Conservation (phyloP, 1,140 invertebrate species). For the Drosophila kohkoa region DNA sequence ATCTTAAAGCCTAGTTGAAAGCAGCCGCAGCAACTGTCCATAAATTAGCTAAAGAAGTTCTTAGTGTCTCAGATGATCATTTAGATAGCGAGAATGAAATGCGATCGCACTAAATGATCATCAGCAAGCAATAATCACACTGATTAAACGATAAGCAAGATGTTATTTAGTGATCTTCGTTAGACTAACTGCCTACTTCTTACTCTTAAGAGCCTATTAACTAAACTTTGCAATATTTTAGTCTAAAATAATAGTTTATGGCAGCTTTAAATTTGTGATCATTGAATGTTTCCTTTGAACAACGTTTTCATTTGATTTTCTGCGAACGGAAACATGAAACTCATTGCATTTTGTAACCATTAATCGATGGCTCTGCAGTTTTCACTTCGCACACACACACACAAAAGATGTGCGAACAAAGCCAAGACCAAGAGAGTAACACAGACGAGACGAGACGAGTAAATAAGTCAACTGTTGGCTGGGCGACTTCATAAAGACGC, state of each 20-base stretch:
- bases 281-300: too few species aligned
- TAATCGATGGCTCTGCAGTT: slow-evolving; percentile 52
- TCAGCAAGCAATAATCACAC: background rate
- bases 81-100: background rate
- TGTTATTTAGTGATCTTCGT: background rate
- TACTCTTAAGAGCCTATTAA: too few species aligned
- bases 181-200: too few species aligned
- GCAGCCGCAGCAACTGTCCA: background rate
- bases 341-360: slow-evolving; percentile 42
- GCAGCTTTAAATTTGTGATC: too few species aligned
- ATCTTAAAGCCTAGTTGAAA: too few species aligned
- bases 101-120: background rate
- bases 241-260: too few species aligned
- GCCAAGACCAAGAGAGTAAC: background rate
- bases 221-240: too few species aligned
- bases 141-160: background rate
- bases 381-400: slow-evolving; percentile 9
- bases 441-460: slow-evolving; percentile 3
- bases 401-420: slow-evolving; percentile 32
- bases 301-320: too few species aligned
- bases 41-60: too few species aligned
- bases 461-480: slow-evolving; percentile 34
- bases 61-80: too few species aligned
- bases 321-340: slow-evolving; percentile 18
- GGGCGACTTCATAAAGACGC: slow-evolving; percentile 30